Evolutionary conservation across 2,797 vertebrate species (phyloP).

Genomic region (Taenioides sp.): DNA sequence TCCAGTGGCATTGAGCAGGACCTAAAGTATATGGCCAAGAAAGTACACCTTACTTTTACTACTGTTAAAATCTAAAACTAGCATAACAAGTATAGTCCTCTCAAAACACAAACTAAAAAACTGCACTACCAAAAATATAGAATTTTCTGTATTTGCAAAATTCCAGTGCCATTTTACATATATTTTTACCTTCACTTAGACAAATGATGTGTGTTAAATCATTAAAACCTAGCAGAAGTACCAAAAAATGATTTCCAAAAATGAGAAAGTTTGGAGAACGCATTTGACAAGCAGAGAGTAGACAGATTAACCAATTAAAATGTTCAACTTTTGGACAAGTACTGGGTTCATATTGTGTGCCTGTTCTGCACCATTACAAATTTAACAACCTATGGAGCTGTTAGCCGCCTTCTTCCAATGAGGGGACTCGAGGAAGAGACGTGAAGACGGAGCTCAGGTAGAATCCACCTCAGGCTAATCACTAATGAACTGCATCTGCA

Average conservation of each 20-base stretch:
- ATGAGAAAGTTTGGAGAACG: constrained; percentile 13
- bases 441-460: constrained; percentile 28
- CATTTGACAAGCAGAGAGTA: constrained; percentile 10
- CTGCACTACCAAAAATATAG: no score
- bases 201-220: background rate
- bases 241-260: background rate
- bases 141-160: no score
- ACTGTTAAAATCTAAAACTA: no score
- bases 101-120: no score
- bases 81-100: no score
- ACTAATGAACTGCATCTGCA: constrained; percentile 37
- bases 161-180: no score
- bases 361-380: constrained; percentile 42
- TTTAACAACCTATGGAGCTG: constrained; percentile 42
- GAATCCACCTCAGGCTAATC: constrained; percentile 52
- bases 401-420: constrained; percentile 32
- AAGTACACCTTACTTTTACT: no score
- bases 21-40: no score
- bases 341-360: background rate
- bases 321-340: background rate
- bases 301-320: constrained; percentile 15
- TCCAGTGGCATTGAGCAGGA: no score
- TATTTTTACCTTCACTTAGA: no score
- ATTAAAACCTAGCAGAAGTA: background rate
- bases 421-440: constrained; percentile 28